Evolutionary conservation across 2,113 vertebrate genomes (phyloP), one percentile per base, ranked within the genome.

Genomic region (Geothlypis trichas): DNA sequence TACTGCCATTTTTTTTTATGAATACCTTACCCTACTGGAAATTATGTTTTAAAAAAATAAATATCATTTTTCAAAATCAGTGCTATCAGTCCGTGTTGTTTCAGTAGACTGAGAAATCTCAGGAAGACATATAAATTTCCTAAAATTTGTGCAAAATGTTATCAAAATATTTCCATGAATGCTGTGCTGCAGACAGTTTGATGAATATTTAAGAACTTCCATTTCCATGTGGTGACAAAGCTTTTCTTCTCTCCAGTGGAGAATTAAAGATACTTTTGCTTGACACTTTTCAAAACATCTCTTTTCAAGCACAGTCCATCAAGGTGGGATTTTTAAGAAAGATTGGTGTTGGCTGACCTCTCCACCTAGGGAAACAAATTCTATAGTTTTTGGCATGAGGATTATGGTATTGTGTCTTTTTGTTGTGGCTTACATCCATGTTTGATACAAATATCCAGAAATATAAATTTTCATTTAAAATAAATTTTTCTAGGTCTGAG

Each of bases 31-130:
- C 13, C 39, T n/a, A 27, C 52, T 68, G 54, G 47, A 83, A 92
- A 94, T 59, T 2, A 11, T 86, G 18, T 46, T 93, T 96, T 66
- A 66, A 93, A 95, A 86, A 86, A 23, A 41, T 47, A 76, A 37
- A 44, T 55, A 24, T 17, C 11, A 44, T 93, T 69, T 51, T 90
- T 92, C 42, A 80, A 61, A 96, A 84, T 82, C 97, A 93, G 27
- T 88, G 23, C 2, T 33, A 74, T 84, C 42, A 87, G 30, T 41
- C 16, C 28, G 4, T 20, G 4, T 68, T 91, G 51, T 87, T 97
- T 81, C 55, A 87, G 61, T 20, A 57, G 31, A 33, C 37, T 76
- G 14, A 83, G n/a, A 84, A 87, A 81, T 31, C 26, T 31, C 6
- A 26, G 74, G 11, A 58, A 72, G 10, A 33, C 28, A 55, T 52